Conservation (phyloP, 2,797 vertebrate species). For the Coregonus suidteri region DNA sequence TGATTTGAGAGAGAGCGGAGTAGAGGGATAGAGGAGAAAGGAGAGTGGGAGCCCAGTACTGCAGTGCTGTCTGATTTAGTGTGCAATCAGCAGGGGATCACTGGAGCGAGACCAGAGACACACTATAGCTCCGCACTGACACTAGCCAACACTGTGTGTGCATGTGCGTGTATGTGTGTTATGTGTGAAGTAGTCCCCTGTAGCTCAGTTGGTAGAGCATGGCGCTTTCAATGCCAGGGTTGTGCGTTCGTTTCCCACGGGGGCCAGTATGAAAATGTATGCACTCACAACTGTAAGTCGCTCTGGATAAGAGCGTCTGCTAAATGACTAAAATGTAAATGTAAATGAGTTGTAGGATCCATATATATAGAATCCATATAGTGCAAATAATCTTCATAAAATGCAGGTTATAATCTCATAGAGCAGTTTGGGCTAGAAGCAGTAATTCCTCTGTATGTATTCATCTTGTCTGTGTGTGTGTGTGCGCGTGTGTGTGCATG, state of each 20-base stretch:
- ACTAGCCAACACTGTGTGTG: conserved; percentile 28
- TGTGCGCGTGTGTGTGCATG: background rate
- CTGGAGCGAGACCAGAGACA: conserved; percentile 59
- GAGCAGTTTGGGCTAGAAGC: conserved; percentile 1
- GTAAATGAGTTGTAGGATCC: background rate
- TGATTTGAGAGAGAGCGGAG: background rate
- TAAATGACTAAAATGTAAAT: too few relatives aligned
- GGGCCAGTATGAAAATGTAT: too few relatives aligned
- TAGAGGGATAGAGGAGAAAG: conserved; percentile 12
- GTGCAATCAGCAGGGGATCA: conserved; percentile 62
- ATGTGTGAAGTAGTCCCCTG: background rate
- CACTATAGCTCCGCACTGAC: conserved; percentile 19
- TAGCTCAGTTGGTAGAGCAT: too few relatives aligned
- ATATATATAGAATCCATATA: background rate
- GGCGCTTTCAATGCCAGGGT: too few relatives aligned
- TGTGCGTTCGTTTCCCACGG: too few relatives aligned
- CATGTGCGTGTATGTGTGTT: too few relatives aligned
- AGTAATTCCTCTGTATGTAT: background rate
- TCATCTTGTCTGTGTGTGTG: background rate
- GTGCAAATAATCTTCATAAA: background rate
- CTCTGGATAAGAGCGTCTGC: too few relatives aligned
- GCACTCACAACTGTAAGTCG: too few relatives aligned
- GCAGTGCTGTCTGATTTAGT: conserved; percentile 70
- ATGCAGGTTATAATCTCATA: background rate
- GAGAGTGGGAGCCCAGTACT: conserved; percentile 40